Evolutionary conservation across 2,113 vertebrate genomes (phyloP).

Genomic region (Spheniscus mendiculus): DNA sequence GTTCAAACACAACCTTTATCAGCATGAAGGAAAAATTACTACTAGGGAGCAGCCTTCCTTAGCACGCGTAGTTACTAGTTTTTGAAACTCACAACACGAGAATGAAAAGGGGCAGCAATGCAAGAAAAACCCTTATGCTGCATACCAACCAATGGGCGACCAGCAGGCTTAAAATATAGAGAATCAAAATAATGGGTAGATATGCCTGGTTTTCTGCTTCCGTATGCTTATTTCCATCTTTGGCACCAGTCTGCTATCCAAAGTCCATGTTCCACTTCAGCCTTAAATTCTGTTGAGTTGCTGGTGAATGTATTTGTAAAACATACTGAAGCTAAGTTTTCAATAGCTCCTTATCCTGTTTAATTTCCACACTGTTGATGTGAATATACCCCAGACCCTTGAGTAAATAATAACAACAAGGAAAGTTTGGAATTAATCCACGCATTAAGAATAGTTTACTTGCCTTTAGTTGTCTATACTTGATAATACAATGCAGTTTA

Average conservation of each 20-base stretch:
- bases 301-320: background rate
- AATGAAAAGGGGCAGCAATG: background rate
- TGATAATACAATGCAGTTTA: background rate
- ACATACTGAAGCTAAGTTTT: background rate
- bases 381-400: background rate
- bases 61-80: background rate
- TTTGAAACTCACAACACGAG: background rate
- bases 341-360: background rate
- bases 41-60: background rate
- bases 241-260: background rate
- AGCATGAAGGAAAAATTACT: background rate
- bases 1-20: background rate
- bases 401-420: background rate
- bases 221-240: background rate
- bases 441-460: background rate
- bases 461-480: background rate
- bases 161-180: background rate
- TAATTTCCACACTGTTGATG: background rate
- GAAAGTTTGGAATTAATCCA: background rate
- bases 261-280: background rate
- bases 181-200: background rate
- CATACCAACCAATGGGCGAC: background rate
- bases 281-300: background rate
- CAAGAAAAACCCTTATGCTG: background rate
- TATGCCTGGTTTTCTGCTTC: background rate